phyloP scores from a whole-genome alignment of 2,113 vertebrate species.

The Scomber japonicus region DNA sequence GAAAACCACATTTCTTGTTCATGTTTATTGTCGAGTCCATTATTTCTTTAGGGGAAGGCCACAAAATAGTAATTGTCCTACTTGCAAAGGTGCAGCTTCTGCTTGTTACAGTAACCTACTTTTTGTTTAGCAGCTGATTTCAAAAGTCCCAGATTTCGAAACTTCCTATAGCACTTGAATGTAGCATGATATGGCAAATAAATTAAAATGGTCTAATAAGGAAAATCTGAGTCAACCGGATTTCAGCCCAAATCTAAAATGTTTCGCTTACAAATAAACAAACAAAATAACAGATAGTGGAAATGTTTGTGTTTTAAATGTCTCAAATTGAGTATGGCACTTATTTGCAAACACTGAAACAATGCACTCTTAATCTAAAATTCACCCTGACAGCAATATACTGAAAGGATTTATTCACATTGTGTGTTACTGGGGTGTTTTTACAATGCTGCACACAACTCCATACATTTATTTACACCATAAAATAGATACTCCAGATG shows the following conservation, averaged over 20 bases:
- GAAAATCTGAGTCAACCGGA: background rate
- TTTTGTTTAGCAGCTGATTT: background rate
- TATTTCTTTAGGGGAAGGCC: background rate
- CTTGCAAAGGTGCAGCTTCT: background rate
- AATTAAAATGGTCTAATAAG: background rate
- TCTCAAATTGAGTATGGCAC: background rate
- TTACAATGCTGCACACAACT: background rate
- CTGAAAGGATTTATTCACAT: background rate
- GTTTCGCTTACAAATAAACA: background rate
- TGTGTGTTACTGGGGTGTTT: background rate
- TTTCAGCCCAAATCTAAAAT: background rate
- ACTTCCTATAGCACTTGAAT: constrained; percentile 40
- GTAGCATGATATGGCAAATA: constrained; percentile 13
- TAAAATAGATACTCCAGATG: background rate
- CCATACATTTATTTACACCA: background rate
- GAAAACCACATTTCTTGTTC: background rate
- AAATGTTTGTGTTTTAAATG: background rate
- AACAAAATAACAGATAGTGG: background rate
- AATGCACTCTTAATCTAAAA: no score
- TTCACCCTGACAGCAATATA: no score
- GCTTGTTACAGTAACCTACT: background rate
- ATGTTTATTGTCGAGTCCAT: background rate
- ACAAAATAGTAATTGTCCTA: background rate
- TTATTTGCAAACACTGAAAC: no score
- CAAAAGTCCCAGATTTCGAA: background rate